Conservation (phyloP, 2,797 vertebrate species). For the Merluccius polli region DNA sequence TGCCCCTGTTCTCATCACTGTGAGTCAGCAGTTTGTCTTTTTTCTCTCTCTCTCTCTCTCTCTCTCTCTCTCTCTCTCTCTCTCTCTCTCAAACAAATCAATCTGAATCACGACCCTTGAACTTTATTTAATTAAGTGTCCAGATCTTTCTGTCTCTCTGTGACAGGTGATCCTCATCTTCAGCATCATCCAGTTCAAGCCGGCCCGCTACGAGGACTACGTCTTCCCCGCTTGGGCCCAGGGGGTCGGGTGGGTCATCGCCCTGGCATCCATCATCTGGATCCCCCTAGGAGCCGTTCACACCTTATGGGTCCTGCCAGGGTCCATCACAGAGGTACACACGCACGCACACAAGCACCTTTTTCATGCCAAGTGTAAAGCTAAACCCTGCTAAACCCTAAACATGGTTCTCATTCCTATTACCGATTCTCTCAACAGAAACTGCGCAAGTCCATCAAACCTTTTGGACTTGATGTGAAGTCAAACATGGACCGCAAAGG, state of each 20-base stretch:
- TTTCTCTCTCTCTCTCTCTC: neutral
- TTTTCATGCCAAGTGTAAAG: neutral
- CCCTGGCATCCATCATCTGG: conserved; percentile 76
- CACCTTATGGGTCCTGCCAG: conserved; percentile 73
- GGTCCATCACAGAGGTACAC: conserved; percentile 67
- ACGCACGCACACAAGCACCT: neutral
- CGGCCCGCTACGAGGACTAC: conserved; percentile 68
- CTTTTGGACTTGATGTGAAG: conserved; percentile 53
- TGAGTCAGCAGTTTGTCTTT: conserved; percentile 41
- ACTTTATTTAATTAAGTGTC: neutral
- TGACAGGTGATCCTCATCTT: conserved; percentile 73
- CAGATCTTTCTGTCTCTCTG: neutral
- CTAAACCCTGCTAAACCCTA: too few species aligned
- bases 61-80: neutral
- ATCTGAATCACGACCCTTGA: neutral
- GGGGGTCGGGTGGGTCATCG: conserved; percentile 73
- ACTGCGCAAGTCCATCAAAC: conserved; percentile 66
- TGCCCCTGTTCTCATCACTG: conserved; percentile 64
- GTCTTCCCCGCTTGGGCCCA: conserved; percentile 76
- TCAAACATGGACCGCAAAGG: conserved; percentile 36
- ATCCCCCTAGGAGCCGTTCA: conserved; percentile 71
- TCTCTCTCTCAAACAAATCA: neutral
- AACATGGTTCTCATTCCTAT: neutral
- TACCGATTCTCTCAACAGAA: conserved; percentile 53
- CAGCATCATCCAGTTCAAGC: conserved; percentile 73